Conservation (phyloP, 2,888 invertebrate species). For the Phytoseiulus persimilis region DNA sequence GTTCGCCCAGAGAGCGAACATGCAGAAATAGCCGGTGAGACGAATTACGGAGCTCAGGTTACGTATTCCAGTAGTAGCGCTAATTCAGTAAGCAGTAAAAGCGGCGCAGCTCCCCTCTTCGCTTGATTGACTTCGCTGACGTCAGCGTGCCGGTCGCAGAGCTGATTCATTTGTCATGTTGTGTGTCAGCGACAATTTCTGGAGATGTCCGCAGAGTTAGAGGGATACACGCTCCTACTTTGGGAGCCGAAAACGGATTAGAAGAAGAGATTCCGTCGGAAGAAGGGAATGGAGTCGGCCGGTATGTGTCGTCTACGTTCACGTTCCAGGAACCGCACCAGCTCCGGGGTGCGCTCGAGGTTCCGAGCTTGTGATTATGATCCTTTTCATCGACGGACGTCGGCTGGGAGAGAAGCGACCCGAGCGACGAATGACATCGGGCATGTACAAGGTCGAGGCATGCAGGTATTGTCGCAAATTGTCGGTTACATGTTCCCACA, state of each 20-base stretch:
- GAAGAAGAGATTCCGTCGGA: no score
- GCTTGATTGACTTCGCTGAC: background rate
- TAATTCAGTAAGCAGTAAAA: background rate
- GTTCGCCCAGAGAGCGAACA: background rate
- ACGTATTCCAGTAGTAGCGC: background rate
- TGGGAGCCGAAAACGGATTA: background rate
- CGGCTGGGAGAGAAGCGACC: no score
- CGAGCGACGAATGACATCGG: no score
- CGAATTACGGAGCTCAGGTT: background rate
- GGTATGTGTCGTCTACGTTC: no score
- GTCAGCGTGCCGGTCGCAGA: background rate
- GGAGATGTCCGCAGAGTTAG: background rate
- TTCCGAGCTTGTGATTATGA: no score
- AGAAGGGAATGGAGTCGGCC: no score
- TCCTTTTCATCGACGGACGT: no score
- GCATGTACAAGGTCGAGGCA: no score
- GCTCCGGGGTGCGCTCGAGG: no score
- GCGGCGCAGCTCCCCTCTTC: background rate
- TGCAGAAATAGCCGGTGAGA: background rate
- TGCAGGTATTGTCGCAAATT: no score
- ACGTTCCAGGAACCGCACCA: no score
- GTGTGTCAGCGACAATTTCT: background rate
- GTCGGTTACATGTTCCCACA: no score
- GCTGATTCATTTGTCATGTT: background rate
- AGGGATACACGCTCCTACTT: background rate